These are phyloP conservation scores for Sebastes hubbsi DNA, from an alignment of 2,797 vertebrate species.

Conservation along the genomic window DNA sequence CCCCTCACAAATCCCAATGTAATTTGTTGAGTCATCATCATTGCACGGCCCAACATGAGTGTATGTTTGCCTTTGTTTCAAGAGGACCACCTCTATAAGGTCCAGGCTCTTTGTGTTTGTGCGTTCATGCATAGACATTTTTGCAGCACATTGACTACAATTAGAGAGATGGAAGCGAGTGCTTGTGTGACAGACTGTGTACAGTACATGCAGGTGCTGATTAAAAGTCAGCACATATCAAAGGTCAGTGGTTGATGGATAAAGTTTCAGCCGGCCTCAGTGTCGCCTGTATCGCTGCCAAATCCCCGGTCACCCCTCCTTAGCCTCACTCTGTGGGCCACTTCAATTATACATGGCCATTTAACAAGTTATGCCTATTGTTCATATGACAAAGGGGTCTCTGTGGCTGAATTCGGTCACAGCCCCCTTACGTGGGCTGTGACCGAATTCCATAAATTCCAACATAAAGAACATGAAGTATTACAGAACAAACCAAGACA, in stretches of 20 bases:
- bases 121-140: background rate
- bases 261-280: conserved; percentile 7
- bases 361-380: conserved; percentile 64
- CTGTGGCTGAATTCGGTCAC: conserved; percentile 47
- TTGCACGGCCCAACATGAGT: background rate
- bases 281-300: conserved; percentile 14
- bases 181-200: background rate
- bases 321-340: conserved; percentile 30
- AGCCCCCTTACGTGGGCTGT: conserved; percentile 3
- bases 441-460: conserved; percentile 67
- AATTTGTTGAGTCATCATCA: background rate
- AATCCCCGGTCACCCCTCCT: background rate
- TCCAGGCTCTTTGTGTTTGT: background rate
- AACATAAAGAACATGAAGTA: conserved; percentile 15
- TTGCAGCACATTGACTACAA: background rate
- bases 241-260: conserved; percentile 13
- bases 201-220: background rate
- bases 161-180: background rate
- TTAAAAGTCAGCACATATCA: conserved; percentile 19
- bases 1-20: background rate
- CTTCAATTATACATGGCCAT: conserved; percentile 61
- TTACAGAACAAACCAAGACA: background rate
- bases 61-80: background rate
- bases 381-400: conserved; percentile 68
- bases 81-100: background rate